Percentiles rank a stretch among this genome's conserved stretches.
Evolutionary conservation across 2,888 invertebrate species (phyloP).

Genomic region (Listrodromus nycthemerus): DNA sequence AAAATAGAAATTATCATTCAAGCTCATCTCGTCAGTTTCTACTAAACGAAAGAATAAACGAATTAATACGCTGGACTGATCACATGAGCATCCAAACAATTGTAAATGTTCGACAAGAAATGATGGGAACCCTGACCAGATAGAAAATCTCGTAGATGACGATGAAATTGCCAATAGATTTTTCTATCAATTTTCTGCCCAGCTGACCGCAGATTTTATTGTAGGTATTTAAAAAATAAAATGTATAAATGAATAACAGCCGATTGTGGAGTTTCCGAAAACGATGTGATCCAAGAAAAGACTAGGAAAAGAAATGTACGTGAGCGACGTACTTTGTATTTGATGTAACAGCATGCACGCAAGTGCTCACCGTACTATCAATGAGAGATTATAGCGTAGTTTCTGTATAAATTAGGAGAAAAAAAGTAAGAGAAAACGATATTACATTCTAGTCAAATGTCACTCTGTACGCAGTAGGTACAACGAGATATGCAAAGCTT

Average conservation of each 20-base stretch:
- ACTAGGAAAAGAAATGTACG: slow-evolving; percentile 12
- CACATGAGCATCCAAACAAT: slow-evolving; percentile 13
- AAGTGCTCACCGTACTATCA: slow-evolving; percentile 4
- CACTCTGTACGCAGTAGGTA: slow-evolving; percentile 56
- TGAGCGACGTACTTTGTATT: slow-evolving; percentile 30
- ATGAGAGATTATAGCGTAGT: slow-evolving; percentile 24
- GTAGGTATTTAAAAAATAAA: slow-evolving; percentile 64
- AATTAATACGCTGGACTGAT: neutral
- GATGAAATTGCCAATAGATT: slow-evolving; percentile 63
- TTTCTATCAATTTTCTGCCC: slow-evolving; percentile 67
- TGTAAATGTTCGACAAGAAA: slow-evolving; percentile 15
- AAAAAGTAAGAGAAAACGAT: slow-evolving; percentile 40
- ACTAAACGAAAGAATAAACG: neutral
- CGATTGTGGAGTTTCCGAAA: slow-evolving; percentile 26
- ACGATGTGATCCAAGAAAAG: slow-evolving; percentile 26
- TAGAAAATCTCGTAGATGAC: slow-evolving; percentile 53
- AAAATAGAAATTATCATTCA: neutral
- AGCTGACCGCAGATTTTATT: slow-evolving; percentile 68
- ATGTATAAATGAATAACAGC: slow-evolving; percentile 57
- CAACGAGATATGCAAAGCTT: slow-evolving; percentile 55
- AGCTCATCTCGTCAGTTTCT: neutral
- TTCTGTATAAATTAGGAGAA: slow-evolving; percentile 65
- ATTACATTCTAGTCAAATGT: slow-evolving; percentile 65
- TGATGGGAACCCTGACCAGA: slow-evolving; percentile 10
- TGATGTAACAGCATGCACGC: neutral